Evolutionary conservation across 2,113 vertebrate genomes (phyloP).

Genomic region (Atrichornis clamosus): DNA sequence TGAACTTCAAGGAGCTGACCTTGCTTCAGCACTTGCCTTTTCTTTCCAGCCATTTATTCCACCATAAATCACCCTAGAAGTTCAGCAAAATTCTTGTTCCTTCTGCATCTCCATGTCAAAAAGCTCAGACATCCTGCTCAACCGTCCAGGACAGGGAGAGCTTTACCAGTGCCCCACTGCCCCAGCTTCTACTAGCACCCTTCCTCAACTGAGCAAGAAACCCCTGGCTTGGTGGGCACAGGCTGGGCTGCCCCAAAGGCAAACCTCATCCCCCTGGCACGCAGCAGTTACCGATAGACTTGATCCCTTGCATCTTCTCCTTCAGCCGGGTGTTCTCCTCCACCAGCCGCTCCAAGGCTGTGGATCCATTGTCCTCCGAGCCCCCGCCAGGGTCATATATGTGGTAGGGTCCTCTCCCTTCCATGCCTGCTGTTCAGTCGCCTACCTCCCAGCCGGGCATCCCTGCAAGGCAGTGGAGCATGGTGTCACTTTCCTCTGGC

Average conservation of each 20-base stretch:
- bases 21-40: not conserved
- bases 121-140: not conserved
- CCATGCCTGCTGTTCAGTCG: slow-evolving; percentile 78
- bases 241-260: not conserved
- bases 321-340: slow-evolving; percentile 89
- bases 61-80: not conserved
- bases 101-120: rapidly evolving
- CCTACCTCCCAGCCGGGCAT: slow-evolving; percentile 26
- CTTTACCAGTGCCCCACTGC: not conserved
- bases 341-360: slow-evolving; percentile 85
- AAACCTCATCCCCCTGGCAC: not conserved
- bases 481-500: not conserved
- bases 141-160: not conserved
- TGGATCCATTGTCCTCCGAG: slow-evolving; percentile 77
- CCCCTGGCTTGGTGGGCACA: not conserved
- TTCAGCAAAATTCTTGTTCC: not conserved
- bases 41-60: not conserved
- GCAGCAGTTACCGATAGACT: slow-evolving; percentile 84
- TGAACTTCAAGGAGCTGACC: not conserved
- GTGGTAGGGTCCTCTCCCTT: slow-evolving; percentile 91
- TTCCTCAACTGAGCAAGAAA: not conserved
- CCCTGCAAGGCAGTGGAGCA: slow-evolving; percentile 63
- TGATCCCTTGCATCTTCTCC: slow-evolving; percentile 95
- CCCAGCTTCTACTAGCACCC: not conserved
- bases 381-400: slow-evolving; percentile 95